Base-by-base conservation (phyloP, 1,140 invertebrate genomes). In the Trypoxylus dichotomus region DNA sequence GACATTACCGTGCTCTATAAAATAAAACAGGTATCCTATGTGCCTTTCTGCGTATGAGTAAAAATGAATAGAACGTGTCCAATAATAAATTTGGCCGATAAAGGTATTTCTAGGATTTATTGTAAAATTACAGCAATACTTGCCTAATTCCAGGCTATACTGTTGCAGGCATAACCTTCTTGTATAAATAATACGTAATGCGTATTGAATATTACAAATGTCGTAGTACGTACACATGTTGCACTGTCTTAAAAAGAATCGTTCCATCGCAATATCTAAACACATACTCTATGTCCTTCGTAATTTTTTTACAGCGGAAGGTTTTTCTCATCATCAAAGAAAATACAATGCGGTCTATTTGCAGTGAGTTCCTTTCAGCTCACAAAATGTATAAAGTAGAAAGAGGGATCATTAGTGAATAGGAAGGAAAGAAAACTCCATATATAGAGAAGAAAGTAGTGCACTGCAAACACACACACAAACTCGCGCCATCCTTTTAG, bases 331-430 rank as follows among this genome's bases (percentile, higher is more conserved):
- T 68, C 60, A 27, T 68, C 60, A 68, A 68, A 68, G 60, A 29
- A 68, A 29, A 68, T 68, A 68, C 60, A 68, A 68, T 68, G 60
- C 60, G 60, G 60, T 68, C 60, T 68, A 68, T 68, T 68, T 68
- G 60, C 60, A 68, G 24, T 24, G 27, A 68, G 60, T 68, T 27
- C 24, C 60, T 68, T 68, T 68, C 60, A 68, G 60, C 60, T 68
- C 21, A 29, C 60, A 27, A 68, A 68, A 68, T 68, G 27, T 68
- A 68, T 68, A 68, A 68, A 68, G 60, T 68, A 68, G 60, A 68
- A 68, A 68, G 60, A 19, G 47, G 60, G 60, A 68, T 68, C 60
- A 68, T 68, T 68, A 68, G 60, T 68, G 60, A 68, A 29, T 68
- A 24, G 60, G 11, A 68, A 68, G 60, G 21, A 68, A 29, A 27